These are phyloP conservation scores for Orthosia gothica DNA, from an alignment of 2,888 invertebrate species.

Conservation along the genomic window DNA sequence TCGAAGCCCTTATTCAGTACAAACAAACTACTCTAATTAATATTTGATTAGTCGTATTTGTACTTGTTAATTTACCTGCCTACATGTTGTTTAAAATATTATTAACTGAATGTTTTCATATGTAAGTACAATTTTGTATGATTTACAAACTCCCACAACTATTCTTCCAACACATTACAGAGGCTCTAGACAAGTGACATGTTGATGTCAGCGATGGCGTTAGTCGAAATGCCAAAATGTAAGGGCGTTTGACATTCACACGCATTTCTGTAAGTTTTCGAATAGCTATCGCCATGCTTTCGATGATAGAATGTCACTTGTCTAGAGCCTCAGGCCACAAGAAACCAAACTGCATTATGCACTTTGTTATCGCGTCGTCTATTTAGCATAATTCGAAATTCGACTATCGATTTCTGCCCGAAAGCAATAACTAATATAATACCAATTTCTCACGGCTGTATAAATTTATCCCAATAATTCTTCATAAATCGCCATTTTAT, in stretches of 20 bases:
- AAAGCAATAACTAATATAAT: constrained; percentile 39
- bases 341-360: constrained; percentile 28
- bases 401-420: constrained; percentile 20
- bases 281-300: no score
- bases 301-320: no score
- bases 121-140: no score
- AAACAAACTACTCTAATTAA: constrained; percentile 22
- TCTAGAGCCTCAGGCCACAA: neutral
- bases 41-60: constrained; percentile 40
- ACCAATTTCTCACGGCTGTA: constrained; percentile 38
- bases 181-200: no score
- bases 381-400: constrained; percentile 38
- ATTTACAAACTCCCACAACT: no score
- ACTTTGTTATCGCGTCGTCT: constrained; percentile 42
- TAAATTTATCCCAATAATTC: constrained; percentile 67
- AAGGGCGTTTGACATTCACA: no score
- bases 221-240: no score
- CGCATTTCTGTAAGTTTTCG: no score
- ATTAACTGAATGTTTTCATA: no score
- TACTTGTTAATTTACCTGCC: constrained; percentile 7
- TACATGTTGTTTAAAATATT: neutral
- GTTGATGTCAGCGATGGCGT: no score
- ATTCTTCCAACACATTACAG: no score
- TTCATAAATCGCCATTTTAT: constrained; percentile 54
- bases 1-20: constrained; percentile 5